A percentile compares a stretch with the other conserved stretches of the same genome.
Conservation (phyloP, 2,113 vertebrate genomes). For the Pteruthius melanotis region DNA sequence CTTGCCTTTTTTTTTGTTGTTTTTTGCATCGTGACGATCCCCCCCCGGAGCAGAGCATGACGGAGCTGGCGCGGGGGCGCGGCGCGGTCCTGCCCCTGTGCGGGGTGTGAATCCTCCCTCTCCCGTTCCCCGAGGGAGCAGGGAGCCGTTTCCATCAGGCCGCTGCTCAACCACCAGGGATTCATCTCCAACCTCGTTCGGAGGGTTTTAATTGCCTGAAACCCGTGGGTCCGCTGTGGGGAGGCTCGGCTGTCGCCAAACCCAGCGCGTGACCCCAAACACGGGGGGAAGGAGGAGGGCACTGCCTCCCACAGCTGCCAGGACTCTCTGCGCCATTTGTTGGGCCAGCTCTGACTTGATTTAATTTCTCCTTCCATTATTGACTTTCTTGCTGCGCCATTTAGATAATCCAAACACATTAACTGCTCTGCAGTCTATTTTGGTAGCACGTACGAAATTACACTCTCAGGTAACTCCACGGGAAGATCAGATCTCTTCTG, state of each 20-base stretch:
- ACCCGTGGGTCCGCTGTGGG: background rate
- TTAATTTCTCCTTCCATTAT: slow-evolving; percentile 22
- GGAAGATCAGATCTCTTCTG: background rate
- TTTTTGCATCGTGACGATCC: background rate
- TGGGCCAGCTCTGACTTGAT: background rate
- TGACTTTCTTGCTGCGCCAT: slow-evolving; percentile 20
- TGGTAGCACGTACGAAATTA: background rate
- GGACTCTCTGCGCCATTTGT: background rate
- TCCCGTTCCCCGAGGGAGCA: background rate
- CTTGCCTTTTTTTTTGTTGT: background rate
- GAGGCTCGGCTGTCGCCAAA: background rate
- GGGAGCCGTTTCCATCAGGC: background rate
- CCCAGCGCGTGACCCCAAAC: background rate
- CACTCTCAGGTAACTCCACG: background rate
- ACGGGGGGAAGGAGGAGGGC: background rate
- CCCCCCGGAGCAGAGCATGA: slow-evolving; percentile 26
- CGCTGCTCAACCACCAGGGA: background rate
- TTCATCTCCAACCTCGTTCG: background rate
- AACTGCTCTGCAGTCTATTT: slow-evolving; percentile 21
- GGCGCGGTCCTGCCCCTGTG: background rate
- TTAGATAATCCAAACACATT: slow-evolving; percentile 60
- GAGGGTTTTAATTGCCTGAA: background rate
- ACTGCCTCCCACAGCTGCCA: background rate
- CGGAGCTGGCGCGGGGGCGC: background rate
- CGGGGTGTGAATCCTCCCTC: background rate